Evolutionary conservation across 2,888 invertebrate species (phyloP).

Genomic region (Boloria selene): DNA sequence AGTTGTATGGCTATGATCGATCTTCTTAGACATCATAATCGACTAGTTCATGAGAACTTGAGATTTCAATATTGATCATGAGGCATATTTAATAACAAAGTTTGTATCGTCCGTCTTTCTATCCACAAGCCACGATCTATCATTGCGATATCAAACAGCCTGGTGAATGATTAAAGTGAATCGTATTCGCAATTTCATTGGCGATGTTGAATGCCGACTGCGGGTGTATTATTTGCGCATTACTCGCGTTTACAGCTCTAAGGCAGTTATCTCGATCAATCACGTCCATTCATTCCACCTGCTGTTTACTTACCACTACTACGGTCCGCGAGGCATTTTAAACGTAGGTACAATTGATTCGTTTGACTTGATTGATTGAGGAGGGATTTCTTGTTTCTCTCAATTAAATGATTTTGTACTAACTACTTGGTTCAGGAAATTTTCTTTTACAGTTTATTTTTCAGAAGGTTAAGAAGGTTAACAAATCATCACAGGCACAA

Average conservation of each 20-base stretch:
- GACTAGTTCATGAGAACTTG: too few relatives aligned
- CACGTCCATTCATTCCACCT: constrained; percentile 19
- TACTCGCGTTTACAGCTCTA: constrained; percentile 18
- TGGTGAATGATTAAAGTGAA: constrained; percentile 2
- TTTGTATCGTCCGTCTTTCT: too few relatives aligned
- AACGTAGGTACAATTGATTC: constrained; percentile 16
- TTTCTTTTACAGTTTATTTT: background rate
- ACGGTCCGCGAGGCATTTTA: background rate
- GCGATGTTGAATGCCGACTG: constrained; percentile 7
- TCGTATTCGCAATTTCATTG: constrained; percentile 2
- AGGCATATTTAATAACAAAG: background rate
- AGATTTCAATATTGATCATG: background rate
- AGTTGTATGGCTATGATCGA: too few relatives aligned
- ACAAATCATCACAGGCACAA: too few relatives aligned
- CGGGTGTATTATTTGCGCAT: constrained; percentile 24
- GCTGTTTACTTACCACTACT: constrained; percentile 17
- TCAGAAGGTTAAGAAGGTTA: background rate
- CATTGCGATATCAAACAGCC: background rate
- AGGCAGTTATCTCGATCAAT: constrained; percentile 27
- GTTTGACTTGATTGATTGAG: constrained; percentile 14
- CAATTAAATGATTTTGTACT: constrained; percentile 2
- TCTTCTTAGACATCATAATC: too few relatives aligned
- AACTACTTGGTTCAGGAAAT: background rate
- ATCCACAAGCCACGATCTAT: background rate
- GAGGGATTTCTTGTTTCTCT: constrained; percentile 8